Evolutionary conservation across 2,888 invertebrate genomes (phyloP), one percentile per base, ranked within the genome.

Genomic region (Athripsodes cinereus): DNA sequence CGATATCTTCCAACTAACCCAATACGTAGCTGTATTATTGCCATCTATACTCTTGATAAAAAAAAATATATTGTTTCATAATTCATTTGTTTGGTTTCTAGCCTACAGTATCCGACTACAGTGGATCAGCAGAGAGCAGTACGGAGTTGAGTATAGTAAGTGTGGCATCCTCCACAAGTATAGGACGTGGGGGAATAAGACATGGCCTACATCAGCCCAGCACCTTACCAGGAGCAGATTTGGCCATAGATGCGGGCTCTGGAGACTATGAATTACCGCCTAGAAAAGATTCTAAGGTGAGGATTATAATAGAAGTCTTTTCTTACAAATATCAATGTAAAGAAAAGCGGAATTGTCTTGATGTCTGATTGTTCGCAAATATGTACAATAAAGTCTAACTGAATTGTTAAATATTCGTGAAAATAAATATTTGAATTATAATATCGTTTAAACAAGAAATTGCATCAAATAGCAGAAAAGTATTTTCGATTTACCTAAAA

Each of bases 201-300:
- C 13, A n/a, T 20, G 18, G 8, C 10, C 22, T 22, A 34, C 18
- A 51, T 22, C 70, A 1, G n/a, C 40, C 35, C n/a, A 44, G 26
- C 2, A 35, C 56, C 11, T 46, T 62, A 13, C 54, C 59, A 20
- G 55, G 61, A 20, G 59, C 57, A 0, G 74, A 73, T 52, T 31
- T 71, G 5, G 71, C 70, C 48, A 75, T 75, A 16, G 62, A 64
- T 16, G 53, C 53, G 61, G 78, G 78, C 0, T 79, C 79, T 0
- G 79, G 78, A 0, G 78, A 78, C 1, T 21, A 51, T 10, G 26
- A 51, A 51, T 2, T 21, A n/a, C 20, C 20, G 18, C 20, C 18
- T 2, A 21, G 5, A 8, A 31, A 63, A 40, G 64, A 62, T 58
- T 53, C 63, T 20, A 75, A 75, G 70, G 75, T 74, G 65, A 26